Evolutionary conservation across 2,797 vertebrate species (phyloP).

Genomic region (Melopsittacus undulatus): DNA sequence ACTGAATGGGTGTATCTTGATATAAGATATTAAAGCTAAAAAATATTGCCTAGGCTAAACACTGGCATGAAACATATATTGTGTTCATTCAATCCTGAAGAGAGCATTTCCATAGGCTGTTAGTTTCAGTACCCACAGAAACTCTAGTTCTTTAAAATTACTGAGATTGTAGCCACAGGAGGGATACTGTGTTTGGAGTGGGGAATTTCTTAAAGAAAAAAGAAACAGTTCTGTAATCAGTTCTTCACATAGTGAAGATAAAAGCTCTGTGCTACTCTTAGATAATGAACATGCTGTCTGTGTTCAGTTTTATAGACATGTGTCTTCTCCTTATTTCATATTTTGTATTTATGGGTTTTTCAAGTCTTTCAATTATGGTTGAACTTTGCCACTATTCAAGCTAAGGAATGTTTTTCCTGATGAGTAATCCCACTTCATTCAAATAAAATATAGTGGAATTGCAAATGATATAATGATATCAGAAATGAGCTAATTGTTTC

Average conservation of each 20-base stretch:
- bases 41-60: neutral
- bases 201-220: neutral
- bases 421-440: neutral
- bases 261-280: neutral
- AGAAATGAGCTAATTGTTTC: neutral
- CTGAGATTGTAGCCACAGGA: neutral
- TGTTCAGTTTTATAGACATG: neutral
- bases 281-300: neutral
- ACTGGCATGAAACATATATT: neutral
- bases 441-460: neutral
- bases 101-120: neutral
- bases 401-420: neutral
- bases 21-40: neutral
- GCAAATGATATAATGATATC: neutral
- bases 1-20: neutral
- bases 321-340: neutral
- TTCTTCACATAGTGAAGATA: neutral
- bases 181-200: fast-evolving
- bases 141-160: neutral
- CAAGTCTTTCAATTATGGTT: neutral
- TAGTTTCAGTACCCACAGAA: neutral
- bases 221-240: neutral
- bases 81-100: neutral
- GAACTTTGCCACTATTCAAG: neutral
- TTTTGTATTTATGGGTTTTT: neutral